Base-by-base conservation (phyloP, 2,113 vertebrate genomes). In the Nematolebias whitei region DNA sequence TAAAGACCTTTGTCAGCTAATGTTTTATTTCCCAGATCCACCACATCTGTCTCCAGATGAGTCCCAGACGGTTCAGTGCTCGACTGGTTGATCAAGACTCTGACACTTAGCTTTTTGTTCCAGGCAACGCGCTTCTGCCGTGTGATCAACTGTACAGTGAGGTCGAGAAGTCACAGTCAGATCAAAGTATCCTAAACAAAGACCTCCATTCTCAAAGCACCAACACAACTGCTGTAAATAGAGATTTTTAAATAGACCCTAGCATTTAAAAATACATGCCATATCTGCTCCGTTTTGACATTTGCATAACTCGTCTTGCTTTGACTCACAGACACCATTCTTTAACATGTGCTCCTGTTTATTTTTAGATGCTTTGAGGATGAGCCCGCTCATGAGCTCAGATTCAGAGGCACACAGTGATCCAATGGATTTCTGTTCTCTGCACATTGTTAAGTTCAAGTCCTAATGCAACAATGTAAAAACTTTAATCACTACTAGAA, bases 341-440 rank as follows among this genome's bases (percentile, higher is more conserved):
- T 75, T 78, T 72, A 82, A 78, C 66, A 54, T 74, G 76, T 41
- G 67, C 76, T 64, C 49, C 52, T 66, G 45, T 71, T 85, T 92
- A 91, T 92, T 87, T 90, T 87, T 84, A 88, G 82, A 69, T 14
- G 64, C 71, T 84, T 77, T 76, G 63, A 87, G 56, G 77, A 78
- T 80, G 78, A 80, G 81, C 58, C 70, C 49, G 86, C 49, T 53
- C 75, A 58, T 57, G 63, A 77, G 80, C 84, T 90, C 83, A 85
- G 68, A 80, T 76, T 71, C 75, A 40, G 47, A 47, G 62, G 43
- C 71, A 15, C 41, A 62, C 68, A 26, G 65, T 47, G 60, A 70
- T 67, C 66, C 22, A 62, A 84, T 71, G 40, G 40, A 79, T 71
- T 51, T 53, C 54, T 78, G 35, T 74, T 43, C 12, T 55, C 44